Conservation (phyloP, 1,140 invertebrate species). For the Babylonia areolata region DNA sequence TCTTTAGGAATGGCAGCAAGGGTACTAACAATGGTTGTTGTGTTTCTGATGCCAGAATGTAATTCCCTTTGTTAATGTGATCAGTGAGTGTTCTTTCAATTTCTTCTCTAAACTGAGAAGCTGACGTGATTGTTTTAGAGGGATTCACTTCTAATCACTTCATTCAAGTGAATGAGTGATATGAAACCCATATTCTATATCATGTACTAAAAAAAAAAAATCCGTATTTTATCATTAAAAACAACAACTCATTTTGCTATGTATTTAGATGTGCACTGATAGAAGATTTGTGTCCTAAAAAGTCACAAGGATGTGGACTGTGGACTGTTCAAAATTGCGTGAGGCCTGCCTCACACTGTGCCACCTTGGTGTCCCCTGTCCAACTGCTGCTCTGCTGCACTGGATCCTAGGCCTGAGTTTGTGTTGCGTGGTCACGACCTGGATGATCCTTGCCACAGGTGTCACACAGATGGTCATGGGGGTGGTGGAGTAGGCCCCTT, state of each 20-base stretch:
- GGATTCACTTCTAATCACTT: no score
- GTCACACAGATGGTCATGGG: not conserved
- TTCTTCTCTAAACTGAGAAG: not conserved
- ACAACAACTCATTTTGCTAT: not conserved
- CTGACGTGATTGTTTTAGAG: constrained; percentile 17
- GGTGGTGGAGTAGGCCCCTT: not conserved
- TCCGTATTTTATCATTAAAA: no score
- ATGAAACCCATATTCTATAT: not conserved
- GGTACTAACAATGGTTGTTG: constrained; percentile 27
- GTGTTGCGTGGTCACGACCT: not conserved
- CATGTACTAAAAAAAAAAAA: not conserved
- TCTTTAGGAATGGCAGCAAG: constrained; percentile 24
- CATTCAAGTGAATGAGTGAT: no score
- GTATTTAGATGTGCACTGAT: not conserved
- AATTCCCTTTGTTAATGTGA: constrained; percentile 5
- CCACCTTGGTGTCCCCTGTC: not conserved
- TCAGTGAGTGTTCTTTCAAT: constrained; percentile 14
- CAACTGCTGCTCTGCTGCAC: not conserved
- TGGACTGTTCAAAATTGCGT: not conserved
- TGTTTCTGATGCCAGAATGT: not conserved
- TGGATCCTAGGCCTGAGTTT: not conserved
- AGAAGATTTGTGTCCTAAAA: not conserved
- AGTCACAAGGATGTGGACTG: not conserved
- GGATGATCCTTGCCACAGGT: constrained; percentile 25
- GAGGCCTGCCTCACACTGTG: not conserved